Evolutionary conservation across 2,797 vertebrate genomes (phyloP).

Genomic region (Rhincodon typus): DNA sequence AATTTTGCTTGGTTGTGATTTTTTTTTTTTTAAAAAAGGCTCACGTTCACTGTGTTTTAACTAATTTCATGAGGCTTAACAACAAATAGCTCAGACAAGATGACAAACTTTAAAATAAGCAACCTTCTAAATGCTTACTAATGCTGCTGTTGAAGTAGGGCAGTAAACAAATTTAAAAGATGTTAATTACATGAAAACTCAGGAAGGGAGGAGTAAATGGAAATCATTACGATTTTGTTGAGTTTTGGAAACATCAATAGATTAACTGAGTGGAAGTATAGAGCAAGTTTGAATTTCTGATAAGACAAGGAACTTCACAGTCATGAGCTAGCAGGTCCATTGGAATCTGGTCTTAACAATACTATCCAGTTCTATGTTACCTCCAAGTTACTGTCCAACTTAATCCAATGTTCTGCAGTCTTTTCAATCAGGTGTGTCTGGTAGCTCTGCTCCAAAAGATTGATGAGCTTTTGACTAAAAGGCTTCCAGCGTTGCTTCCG

Average conservation of each 20-base stretch:
- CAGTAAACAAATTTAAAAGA: neutral
- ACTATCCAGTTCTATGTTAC: constrained; percentile 52
- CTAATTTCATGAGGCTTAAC: neutral
- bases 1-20: neutral
- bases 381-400: constrained; percentile 74
- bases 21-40: neutral
- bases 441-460: constrained; percentile 75
- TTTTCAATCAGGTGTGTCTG: constrained; percentile 60
- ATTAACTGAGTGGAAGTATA: neutral
- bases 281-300: neutral
- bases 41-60: neutral
- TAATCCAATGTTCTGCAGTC: constrained; percentile 62
- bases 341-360: too few relatives aligned
- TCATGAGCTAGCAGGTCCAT: neutral
- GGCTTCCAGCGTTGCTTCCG: constrained; percentile 87
- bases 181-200: neutral
- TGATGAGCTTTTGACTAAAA: constrained; percentile 85
- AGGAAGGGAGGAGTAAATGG: neutral
- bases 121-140: neutral
- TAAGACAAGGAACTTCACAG: neutral
- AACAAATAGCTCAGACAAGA: neutral
- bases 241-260: neutral
- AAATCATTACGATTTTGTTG: neutral
- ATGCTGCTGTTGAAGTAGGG: neutral
- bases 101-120: neutral